Conservation (phyloP, 1,140 invertebrate species). For the Polyergus mexicanus region DNA sequence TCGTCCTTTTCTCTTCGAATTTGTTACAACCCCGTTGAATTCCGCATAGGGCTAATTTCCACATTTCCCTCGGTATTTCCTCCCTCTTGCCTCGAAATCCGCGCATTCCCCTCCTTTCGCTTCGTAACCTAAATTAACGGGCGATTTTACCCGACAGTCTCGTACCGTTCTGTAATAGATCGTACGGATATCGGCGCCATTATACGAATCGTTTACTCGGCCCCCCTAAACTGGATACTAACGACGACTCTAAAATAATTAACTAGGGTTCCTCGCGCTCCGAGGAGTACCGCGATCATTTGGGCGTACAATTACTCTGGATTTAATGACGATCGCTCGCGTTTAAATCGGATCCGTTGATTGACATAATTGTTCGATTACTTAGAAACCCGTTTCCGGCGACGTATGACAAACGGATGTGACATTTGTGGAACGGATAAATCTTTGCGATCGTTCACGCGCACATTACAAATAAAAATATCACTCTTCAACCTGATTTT, state of each 20-base stretch:
- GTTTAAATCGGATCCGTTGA: constrained; percentile 54
- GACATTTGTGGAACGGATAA: background rate
- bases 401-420: background rate
- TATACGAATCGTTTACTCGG: constrained; percentile 14
- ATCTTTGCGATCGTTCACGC: background rate
- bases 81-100: background rate
- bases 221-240: constrained; percentile 5
- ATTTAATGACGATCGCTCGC: constrained; percentile 49
- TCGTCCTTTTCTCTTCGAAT: constrained; percentile 57
- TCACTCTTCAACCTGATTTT: background rate
- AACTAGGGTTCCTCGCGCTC: background rate
- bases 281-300: constrained; percentile 21
- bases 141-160: background rate
- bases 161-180: constrained; percentile 11
- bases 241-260: constrained; percentile 48
- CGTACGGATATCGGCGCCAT: constrained; percentile 16
- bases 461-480: background rate
- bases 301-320: background rate
- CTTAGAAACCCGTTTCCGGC: background rate
- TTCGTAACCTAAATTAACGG: constrained; percentile 56
- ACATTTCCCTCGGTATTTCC: background rate
- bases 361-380: constrained; percentile 64
- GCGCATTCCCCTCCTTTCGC: constrained; percentile 1
- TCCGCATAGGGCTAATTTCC: constrained; percentile 56
- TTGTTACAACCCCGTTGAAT: constrained; percentile 50